These are phyloP conservation scores for Xanthorhoe designata DNA, from an alignment of 2,888 invertebrate species.

Conservation along the genomic window DNA sequence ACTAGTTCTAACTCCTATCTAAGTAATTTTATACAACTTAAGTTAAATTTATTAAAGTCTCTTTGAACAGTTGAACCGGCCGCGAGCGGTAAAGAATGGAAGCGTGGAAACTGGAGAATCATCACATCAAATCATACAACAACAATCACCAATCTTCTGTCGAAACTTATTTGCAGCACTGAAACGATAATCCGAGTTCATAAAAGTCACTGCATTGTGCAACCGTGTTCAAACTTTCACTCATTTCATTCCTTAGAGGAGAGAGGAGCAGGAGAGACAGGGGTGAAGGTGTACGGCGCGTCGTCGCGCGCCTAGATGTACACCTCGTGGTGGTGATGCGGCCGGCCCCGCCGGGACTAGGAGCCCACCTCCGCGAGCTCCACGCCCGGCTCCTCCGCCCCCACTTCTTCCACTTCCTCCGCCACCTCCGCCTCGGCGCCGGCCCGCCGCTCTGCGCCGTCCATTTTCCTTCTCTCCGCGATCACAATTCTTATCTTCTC, in stretches of 20 bases:
- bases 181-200: slow-evolving; percentile 46
- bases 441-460: slow-evolving; percentile 60
- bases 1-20: slow-evolving; percentile 82
- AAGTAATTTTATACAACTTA: slow-evolving; percentile 64
- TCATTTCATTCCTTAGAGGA: slow-evolving; percentile 63
- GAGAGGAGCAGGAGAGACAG: slow-evolving; percentile 46
- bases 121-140: slow-evolving; percentile 55
- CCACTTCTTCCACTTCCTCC: too few species aligned
- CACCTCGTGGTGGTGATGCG: slow-evolving; percentile 81
- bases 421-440: slow-evolving; percentile 32
- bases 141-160: slow-evolving; percentile 59
- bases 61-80: slow-evolving; percentile 79
- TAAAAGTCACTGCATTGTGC: slow-evolving; percentile 61
- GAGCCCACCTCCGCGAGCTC: slow-evolving; percentile 77
- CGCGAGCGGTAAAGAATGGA: slow-evolving; percentile 69
- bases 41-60: slow-evolving; percentile 76
- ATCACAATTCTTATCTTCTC: slow-evolving; percentile 87
- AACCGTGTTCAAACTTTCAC: slow-evolving; percentile 76
- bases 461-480: slow-evolving; percentile 86
- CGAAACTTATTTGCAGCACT: slow-evolving; percentile 58
- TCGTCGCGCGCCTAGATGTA: slow-evolving; percentile 70
- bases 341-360: slow-evolving; percentile 84
- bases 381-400: slow-evolving; percentile 69
- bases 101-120: slow-evolving; percentile 51
- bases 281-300: slow-evolving; percentile 28